phyloP scores from a whole-genome alignment of 2,113 vertebrate genomes.

The Elanoides forficatus region DNA sequence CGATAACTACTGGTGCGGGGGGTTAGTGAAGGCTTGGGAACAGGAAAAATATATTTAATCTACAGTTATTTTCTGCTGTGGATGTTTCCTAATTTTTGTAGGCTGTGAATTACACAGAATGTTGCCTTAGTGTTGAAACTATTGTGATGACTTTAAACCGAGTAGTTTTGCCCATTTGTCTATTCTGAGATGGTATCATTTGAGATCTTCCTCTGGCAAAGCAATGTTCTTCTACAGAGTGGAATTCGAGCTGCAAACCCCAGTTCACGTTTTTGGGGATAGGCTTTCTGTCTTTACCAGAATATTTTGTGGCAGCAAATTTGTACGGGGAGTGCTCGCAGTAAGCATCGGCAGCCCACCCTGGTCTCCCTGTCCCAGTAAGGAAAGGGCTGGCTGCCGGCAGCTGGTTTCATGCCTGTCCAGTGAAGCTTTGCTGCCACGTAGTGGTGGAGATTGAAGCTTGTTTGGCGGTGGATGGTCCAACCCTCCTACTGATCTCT shows the following conservation, averaged over 20 bases:
- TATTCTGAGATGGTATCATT: background rate
- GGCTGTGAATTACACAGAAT: background rate
- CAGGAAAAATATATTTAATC: background rate
- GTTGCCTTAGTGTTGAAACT: background rate
- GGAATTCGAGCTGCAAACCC: background rate
- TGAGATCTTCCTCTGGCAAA: background rate
- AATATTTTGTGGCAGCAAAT: background rate
- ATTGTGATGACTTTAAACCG: background rate
- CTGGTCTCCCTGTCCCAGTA: background rate
- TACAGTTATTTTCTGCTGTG: background rate
- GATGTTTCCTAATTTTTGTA: background rate
- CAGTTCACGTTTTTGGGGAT: background rate
- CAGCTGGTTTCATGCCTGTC: background rate
- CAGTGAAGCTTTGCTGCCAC: slow-evolving; percentile 48
- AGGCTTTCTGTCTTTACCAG: background rate
- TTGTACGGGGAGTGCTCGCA: background rate
- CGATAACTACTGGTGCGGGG: accelerated
- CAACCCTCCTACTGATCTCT: background rate
- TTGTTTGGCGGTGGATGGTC: background rate
- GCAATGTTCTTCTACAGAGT: background rate
- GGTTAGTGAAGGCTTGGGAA: background rate
- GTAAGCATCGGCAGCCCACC: background rate
- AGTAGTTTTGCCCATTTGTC: background rate
- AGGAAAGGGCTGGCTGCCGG: background rate
- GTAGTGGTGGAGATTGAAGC: background rate